Evolutionary conservation across 2,888 invertebrate genomes (phyloP), one percentile per base, ranked within the genome.

Genomic region (Rhagium mordax): DNA sequence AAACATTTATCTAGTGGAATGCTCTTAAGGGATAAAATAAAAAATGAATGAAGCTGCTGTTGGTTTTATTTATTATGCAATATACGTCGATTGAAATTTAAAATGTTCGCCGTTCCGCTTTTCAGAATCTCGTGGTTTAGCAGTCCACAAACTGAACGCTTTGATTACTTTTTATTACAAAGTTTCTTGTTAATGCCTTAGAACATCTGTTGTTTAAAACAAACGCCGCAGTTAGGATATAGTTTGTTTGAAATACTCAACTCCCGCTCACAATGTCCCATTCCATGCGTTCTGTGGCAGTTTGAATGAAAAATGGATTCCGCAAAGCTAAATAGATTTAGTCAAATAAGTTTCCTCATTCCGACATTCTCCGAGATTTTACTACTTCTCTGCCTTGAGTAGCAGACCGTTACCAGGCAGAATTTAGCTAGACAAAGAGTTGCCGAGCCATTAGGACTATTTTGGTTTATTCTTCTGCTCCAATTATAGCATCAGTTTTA

Each of bases 161-260:
- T 41, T 41, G 41, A 41, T 41, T 4, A 18, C 53, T 21, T 53
- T 21, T 21, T 21, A 20, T 53, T 53, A 21, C 21, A 15, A 55
- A n/a, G n/a, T 7, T 13, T 5, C 10, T 24, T 24, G 20, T 15
- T 55, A 55, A 55, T 55, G 27, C 27, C 24, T 13, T 6, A 24
- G 21, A 24, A 24, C 27, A 24, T 55, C 27, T 10, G n/a, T 55
- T 55, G 15, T 55, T 55, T 20, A 24, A 55, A 55, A 55, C 24
- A 20, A 24, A 10, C 24, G 55, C n/a, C 55, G 7, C 15, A 24
- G 55, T 24, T 21, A n/a, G 55, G n/a, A 6, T 55, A 24, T n/a
- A 24, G 55, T 24, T 55, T 55, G 55, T 55, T 55, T 24, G 27
- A 24, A 55, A 55, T 55, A n/a, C n/a, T 27, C 55, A 41, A 41